Evolutionary conservation across 2,888 invertebrate species (phyloP).

Genomic region (Nebria brevicollis): DNA sequence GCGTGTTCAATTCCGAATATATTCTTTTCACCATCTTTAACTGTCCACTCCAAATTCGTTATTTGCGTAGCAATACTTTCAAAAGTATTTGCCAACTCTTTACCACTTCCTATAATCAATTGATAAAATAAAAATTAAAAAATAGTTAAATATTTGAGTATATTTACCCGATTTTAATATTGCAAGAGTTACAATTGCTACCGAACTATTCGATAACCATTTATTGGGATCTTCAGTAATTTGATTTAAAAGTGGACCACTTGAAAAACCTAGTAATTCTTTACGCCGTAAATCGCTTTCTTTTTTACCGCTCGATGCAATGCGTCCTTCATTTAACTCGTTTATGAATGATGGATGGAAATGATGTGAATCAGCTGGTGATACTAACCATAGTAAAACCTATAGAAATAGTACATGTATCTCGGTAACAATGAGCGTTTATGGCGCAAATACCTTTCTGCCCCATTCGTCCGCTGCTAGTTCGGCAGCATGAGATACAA

Average conservation of each 20-base stretch:
- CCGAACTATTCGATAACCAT: slow-evolving; percentile 76
- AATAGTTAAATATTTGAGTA: no score
- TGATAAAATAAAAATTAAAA: no score
- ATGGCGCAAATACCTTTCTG: slow-evolving; percentile 70
- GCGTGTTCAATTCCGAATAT: slow-evolving; percentile 75
- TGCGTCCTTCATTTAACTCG: slow-evolving; percentile 78
- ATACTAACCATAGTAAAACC: slow-evolving; percentile 85
- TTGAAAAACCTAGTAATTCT: slow-evolving; percentile 76
- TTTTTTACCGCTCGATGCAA: slow-evolving; percentile 79
- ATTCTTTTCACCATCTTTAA: slow-evolving; percentile 64
- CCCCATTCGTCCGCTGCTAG: slow-evolving; percentile 84
- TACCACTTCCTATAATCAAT: slow-evolving; percentile 57
- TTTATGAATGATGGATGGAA: slow-evolving; percentile 85
- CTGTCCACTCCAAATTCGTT: slow-evolving; percentile 66
- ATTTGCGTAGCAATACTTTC: slow-evolving; percentile 64
- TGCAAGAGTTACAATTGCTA: slow-evolving; percentile 75
- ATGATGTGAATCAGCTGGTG: slow-evolving; percentile 80
- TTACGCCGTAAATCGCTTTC: slow-evolving; percentile 71
- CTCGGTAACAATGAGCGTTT: background rate
- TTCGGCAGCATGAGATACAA: slow-evolving; percentile 74
- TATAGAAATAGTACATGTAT: slow-evolving; percentile 54
- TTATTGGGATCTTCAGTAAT: slow-evolving; percentile 69
- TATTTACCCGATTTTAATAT: slow-evolving; percentile 72
- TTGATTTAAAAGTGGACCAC: slow-evolving; percentile 68
- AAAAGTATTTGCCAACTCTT: slow-evolving; percentile 62